These are phyloP conservation scores for Anisognathus igniventris DNA, from an alignment of 2,797 vertebrate genomes.

Conservation along the genomic window DNA sequence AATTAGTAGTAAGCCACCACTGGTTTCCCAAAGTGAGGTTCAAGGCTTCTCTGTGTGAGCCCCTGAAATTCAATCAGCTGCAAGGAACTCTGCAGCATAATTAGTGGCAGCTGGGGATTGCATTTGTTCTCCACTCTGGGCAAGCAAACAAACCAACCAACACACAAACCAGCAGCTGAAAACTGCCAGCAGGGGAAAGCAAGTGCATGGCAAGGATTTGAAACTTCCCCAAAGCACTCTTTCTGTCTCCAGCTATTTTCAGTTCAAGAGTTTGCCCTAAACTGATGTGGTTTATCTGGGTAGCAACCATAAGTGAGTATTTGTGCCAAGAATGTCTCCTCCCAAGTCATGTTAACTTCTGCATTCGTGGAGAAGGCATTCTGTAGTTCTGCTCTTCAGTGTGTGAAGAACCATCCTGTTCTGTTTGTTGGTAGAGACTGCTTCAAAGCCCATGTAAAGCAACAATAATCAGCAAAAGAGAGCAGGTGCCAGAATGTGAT, in stretches of 20 bases:
- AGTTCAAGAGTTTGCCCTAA: neutral
- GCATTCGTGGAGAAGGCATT: fast-evolving
- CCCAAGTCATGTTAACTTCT: neutral
- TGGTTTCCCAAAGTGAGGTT: neutral
- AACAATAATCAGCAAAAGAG: neutral
- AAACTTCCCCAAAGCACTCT: neutral
- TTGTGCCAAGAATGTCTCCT: neutral
- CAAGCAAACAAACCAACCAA: neutral
- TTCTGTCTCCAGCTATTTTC: neutral
- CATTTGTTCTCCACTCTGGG: neutral
- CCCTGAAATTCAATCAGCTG: neutral
- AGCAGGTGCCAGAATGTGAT: neutral
- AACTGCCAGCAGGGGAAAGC: neutral
- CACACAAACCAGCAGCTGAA: fast-evolving
- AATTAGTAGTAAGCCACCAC: neutral
- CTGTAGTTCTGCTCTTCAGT: neutral
- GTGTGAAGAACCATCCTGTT: fast-evolving
- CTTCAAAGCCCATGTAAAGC: neutral
- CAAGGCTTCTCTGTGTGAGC: neutral
- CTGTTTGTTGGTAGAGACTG: neutral
- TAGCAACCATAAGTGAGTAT: neutral
- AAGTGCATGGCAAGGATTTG: neutral
- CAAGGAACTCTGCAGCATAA: neutral
- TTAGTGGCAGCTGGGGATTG: neutral
- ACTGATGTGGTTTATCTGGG: neutral